A percentile compares a stretch with the other conserved stretches of the same genome.
These are phyloP conservation scores for Poeciliopsis prolifica DNA, from an alignment of 2,113 vertebrate species.

Conservation along the genomic window DNA sequence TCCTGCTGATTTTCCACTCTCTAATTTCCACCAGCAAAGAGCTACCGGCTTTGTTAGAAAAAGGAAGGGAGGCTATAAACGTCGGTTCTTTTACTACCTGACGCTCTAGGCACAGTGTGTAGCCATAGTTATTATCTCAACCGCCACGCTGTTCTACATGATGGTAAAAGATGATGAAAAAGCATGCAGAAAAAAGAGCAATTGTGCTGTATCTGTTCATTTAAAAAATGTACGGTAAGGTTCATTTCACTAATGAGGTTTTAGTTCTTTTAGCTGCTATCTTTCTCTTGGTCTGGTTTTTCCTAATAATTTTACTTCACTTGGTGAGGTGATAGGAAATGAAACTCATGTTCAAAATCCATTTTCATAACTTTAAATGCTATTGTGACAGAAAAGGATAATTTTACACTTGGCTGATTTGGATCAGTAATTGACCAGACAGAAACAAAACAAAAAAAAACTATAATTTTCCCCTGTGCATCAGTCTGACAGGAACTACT, in stretches of 20 bases:
- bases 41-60: conserved; percentile 19
- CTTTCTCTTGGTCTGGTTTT: background rate
- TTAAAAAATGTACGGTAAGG: conserved; percentile 13
- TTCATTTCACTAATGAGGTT: conserved; percentile 15
- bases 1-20: conserved; percentile 21
- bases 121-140: conserved; percentile 71
- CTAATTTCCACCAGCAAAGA: conserved; percentile 31
- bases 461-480: too few relatives aligned
- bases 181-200: conserved; percentile 8
- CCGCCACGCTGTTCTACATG: conserved; percentile 69
- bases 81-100: conserved; percentile 71
- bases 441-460: too few relatives aligned
- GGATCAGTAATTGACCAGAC: background rate
- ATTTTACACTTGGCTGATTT: background rate
- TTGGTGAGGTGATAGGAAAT: conserved; percentile 4
- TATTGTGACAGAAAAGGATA: background rate
- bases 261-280: background rate
- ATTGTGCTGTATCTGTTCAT: conserved; percentile 19
- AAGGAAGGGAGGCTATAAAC: conserved; percentile 60
- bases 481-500: background rate
- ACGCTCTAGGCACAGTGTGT: conserved; percentile 53
- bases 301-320: background rate
- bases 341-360: background rate
- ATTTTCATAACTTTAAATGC: background rate
- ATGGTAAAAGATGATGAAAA: conserved; percentile 71